phyloP scores from a whole-genome alignment of 2,888 invertebrate genomes.

The Baronia brevicornis region DNA sequence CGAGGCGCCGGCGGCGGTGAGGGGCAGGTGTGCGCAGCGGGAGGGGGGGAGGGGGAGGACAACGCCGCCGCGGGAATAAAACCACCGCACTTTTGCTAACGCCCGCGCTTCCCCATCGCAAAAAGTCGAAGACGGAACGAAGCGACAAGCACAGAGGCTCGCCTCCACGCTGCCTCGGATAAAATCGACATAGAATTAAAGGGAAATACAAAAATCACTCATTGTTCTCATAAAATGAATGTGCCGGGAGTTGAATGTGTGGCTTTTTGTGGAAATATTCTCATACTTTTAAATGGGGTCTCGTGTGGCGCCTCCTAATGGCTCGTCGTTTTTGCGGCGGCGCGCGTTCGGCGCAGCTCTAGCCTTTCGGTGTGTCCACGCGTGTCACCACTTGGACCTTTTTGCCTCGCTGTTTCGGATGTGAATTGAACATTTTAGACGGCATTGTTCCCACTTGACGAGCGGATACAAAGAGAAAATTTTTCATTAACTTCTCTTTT shows the following conservation, averaged over 20 bases:
- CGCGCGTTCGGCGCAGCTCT: constrained; percentile 51
- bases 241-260: constrained; percentile 74
- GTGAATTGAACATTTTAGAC: constrained; percentile 70
- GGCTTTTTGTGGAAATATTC: constrained; percentile 75
- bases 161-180: constrained; percentile 62
- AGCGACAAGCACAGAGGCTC: constrained; percentile 66
- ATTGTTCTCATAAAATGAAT: constrained; percentile 76
- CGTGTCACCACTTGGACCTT: constrained; percentile 60
- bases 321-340: constrained; percentile 70
- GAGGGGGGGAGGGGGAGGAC: constrained; percentile 31
- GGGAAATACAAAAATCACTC: constrained; percentile 75
- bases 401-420: constrained; percentile 60
- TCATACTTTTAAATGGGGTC: constrained; percentile 75
- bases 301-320: constrained; percentile 76
- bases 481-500: constrained; percentile 32
- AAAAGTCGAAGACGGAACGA: constrained; percentile 70
- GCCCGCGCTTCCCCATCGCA: constrained; percentile 59
- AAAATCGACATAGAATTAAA: constrained; percentile 76
- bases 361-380: constrained; percentile 68
- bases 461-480: constrained; percentile 30
- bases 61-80: constrained; percentile 50
- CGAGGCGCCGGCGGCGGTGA: constrained; percentile 45
- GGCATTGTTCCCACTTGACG: constrained; percentile 55
- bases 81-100: constrained; percentile 56
- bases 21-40: constrained; percentile 27